Base-by-base conservation (phyloP, 2,797 vertebrate genomes). In the Mormyrops boulengeri region DNA sequence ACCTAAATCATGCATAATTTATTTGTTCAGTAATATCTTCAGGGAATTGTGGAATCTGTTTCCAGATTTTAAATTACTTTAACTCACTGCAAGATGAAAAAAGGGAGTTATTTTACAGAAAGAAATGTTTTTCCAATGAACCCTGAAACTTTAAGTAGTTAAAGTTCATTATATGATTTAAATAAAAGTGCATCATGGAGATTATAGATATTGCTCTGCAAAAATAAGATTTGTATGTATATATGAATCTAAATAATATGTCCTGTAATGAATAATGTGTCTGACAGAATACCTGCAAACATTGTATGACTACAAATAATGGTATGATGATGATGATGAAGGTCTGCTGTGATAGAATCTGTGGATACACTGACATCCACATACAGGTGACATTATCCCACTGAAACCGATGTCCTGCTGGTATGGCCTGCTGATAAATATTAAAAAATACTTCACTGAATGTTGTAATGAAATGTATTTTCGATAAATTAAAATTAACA, bases 11-110 rank as follows among this genome's bases (percentile, higher is more conserved):
- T 38, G 30, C 69, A 60, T 80, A 47, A 49, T 49, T 49, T 26
- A 82, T 41, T 87, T 22, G 69, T 77, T 69, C 34, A 73, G 62
- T 53, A 60, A 87, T 77, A 9, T 82, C 85, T n/a, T n/a, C 30
- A 41, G 85, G 85, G 66, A 88, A 82, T 90, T 90, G n/a, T 50
- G 41, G 69, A 49, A 60, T 34, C 44, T 49, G 17, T 62, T 80
- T 77, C 38, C 22, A 44, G 17, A 87, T 19, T 77, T 69, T n/a
- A 34, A 22, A 34, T 80, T 26, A 60, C 30, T 77, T 77, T 77
- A 49, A 3, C 30, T 57, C 22, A 88, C 41, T 88, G 62, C 30
- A 69, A 66, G 62, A 47, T 30, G 5, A 62, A 87, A 77, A 77
- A 77, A 14, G 34, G 69, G 34, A 77, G 17, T 19, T 38, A 77